Base-by-base conservation (phyloP, 2,113 vertebrate genomes). In the Apaloderma vittatum region DNA sequence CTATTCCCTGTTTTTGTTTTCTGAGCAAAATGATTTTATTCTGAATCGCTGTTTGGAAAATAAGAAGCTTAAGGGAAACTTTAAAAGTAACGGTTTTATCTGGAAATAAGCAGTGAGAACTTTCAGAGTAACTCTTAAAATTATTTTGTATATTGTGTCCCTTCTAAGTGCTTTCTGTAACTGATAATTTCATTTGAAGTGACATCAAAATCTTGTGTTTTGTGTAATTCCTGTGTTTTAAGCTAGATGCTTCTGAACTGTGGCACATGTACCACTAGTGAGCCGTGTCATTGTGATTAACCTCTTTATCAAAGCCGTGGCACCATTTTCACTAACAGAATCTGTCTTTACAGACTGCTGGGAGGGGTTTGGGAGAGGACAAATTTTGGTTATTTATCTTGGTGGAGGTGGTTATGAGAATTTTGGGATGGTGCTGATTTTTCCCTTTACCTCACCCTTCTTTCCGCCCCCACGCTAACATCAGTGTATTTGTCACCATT, bases 401-500 rank as follows among this genome's bases (percentile, higher is more conserved):
- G 71, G 16, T 6, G 1, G 3, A 45, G 18, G 6, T 62, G 24
- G 11, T 59, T 55, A 11, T 30, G 37, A 36, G 49, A 48, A 52
- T 77, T 61, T 45, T 21, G 30, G 8, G 11, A 5, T 51, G 45
- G 11, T 4, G 84, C 61, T 52, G 54, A 65, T 40, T 59, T 92
- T 58, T 46, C n/a, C 15, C 34, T 84, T 75, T 20, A 26, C 24
- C 24, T 85, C 26, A 18, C 6, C 12, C 15, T 3, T 40, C 22
- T 54, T 3, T 23, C 37, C 73, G 15, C 8, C 32, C 5, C 0
- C 40, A 12, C 3, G 1, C 45, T 73, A 57, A 36, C 34, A 51
- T 16, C 20, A 23, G 5, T 22, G 9, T 17, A 9, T 11, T 72
- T 37, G 36, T 65, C 24, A 49, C 29, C 4, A 4, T 86, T 95